Base-by-base conservation (phyloP, 2,888 invertebrate genomes). In the Ophioninae sp. region DNA sequence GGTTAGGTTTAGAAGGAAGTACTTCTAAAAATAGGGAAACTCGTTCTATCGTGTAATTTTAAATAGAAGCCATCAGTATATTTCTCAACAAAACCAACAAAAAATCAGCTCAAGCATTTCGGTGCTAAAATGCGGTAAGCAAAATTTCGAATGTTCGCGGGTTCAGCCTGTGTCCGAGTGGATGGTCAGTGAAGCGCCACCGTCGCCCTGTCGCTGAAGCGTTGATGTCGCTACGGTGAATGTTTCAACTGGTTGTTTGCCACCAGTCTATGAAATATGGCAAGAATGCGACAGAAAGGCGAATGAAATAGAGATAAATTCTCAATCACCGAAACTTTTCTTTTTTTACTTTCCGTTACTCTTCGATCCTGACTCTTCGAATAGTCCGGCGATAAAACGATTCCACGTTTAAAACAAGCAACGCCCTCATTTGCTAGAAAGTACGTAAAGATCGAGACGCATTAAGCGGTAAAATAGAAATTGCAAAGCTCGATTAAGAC, bases 141-240 rank as follows among this genome's bases (percentile, higher is more conserved):
- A 41, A 17, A 0, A 30, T 23, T 73, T 83, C 65, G 51, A 78
- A 83, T 74, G 51, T 78, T 67, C 51, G 77, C 80, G 67, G 72
- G 44, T 23, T 23, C 0, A 13, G 10, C 10, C 58, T 13, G 17
- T 64, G 37, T 23, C 63, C 2, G 37, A 1, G 17, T 51, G 5
- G n/a, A 69, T 44, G 71, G 22, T 71, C 64, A 64, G 23, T 39
- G 20, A 22, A 30, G 58, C 41, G 63, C n/a, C 59, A 20, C 51
- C 6, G 10, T 59, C 79, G 78, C 63, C 69, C 44, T 22, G 63
- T 59, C 63, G 41, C 30, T 22, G 13, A 63, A 44, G 61, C 68
- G 59, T 30, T 69, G 13, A 0, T 20, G 59, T 67, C 1, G 44
- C 13, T 10, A 41, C 61, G 72, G 58, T 22, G 39, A 20, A 22